Evolutionary conservation across 92 coral and sea anemone genomes (phyloP), one percentile per base, ranked within the genome.

Genomic region (Epizoanthus fatuus): DNA sequence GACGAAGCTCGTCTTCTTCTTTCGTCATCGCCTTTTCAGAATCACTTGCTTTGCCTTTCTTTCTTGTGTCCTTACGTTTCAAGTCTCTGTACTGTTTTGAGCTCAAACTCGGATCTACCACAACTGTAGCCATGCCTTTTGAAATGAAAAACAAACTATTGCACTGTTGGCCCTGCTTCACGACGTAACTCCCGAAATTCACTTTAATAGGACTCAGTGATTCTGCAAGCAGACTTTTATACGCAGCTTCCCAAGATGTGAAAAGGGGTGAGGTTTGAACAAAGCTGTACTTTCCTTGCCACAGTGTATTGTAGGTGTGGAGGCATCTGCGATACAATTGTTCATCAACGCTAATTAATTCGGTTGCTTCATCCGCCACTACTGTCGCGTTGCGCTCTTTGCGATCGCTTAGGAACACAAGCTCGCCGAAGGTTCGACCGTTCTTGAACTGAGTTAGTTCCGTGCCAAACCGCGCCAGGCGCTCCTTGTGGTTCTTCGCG

Each of bases 341-440:
- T 64, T 84, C 91, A 52, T 90, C 91, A 7, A 97, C 89, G 29
- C 89, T 85, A 42, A 97, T 83, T 4, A 97, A 75, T 7, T 90
- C 85, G 0, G 96, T 87, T 14, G 84, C 68, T 60, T 97, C 99
- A 81, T 97, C 98, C 16, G 99, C 94, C 12, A 97, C 90, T 22
- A 90, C 95, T 0, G 99, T 95, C 13, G 99, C 98, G 69, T 90
- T 97, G 79, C 99, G 94, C 56, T 97, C 98, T 68, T 87, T 93
- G 49, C 90, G 86, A 25, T 85, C 90, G 74, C 95, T 84, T 86
- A 83, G 81, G 81, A 95, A 82, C 11, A 94, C 96, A 69, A 94
- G 76, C 69, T 97, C 99, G 20, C 99, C 99, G 74, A 97, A 97
- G 74, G 88, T 91, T 40, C 94, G 86, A 17, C 99, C 99, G 52